Percentiles rank a stretch among this genome's conserved stretches.
These are phyloP conservation scores for Acleris emargana DNA, from an alignment of 2,888 invertebrate genomes.

Conservation along the genomic window DNA sequence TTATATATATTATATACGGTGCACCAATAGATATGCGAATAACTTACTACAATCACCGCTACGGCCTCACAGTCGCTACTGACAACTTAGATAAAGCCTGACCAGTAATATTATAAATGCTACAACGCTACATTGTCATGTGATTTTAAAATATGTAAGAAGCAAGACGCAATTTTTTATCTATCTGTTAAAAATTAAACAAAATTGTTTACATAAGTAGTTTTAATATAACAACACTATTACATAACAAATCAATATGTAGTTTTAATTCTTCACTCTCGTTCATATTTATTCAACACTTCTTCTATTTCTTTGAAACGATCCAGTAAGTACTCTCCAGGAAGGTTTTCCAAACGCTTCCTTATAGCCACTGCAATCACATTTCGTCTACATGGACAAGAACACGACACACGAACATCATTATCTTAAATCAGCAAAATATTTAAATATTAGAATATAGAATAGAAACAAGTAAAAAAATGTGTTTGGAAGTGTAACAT, in stretches of 20 bases:
- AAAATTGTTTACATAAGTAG: background rate
- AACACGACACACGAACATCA: slow-evolving; percentile 5
- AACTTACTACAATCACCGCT: too few species aligned
- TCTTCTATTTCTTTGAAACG: slow-evolving; percentile 5
- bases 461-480: slow-evolving; percentile 5
- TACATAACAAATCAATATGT: background rate
- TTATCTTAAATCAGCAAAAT: slow-evolving; percentile 1
- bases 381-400: slow-evolving; percentile 5
- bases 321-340: slow-evolving; percentile 4
- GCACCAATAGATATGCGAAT: background rate
- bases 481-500: slow-evolving; percentile 5
- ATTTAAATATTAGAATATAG: slow-evolving; percentile 4
- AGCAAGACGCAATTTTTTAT: background rate
- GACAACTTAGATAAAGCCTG: background rate
- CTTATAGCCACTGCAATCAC: slow-evolving; percentile 5
- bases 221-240: slow-evolving; percentile 6
- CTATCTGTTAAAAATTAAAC: slow-evolving; percentile 3
- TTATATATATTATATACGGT: background rate
- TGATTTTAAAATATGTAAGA: slow-evolving; percentile 4
- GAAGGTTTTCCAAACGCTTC: slow-evolving; percentile 3
- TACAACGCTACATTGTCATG: slow-evolving; percentile 2
- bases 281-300: slow-evolving; percentile 6
- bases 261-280: slow-evolving; percentile 9
- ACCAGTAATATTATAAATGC: slow-evolving; percentile 4
- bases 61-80: background rate